Evolutionary conservation across 2,797 vertebrate species (phyloP), one percentile per base, ranked within the genome.

Genomic region (Sebastes baramenuke): DNA sequence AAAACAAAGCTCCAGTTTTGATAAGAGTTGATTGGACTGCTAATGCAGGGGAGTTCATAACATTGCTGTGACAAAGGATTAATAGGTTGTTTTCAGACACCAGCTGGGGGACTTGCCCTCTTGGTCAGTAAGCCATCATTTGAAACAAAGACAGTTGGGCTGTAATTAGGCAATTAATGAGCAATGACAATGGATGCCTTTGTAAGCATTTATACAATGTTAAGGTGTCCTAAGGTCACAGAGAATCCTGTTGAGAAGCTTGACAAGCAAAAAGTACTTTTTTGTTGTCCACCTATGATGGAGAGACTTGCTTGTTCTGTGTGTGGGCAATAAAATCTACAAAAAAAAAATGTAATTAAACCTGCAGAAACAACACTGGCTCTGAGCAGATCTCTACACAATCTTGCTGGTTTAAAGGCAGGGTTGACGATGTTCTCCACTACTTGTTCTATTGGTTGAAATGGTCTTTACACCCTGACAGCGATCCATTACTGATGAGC

Each of bases 141-240:
- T 82, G 77, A 92, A 94, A 94, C 83, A 86, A 90, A 87, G 87
- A 89, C 94, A 95, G 92, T 95, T 93, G 90, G 94, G 78, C 87
- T 79, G 91, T 87, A 94, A 96, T 95, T 94, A 95, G 86, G 91
- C 80, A 93, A 93, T 89, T 95, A 95, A 95, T 95, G 94, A 95
- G 86, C 92, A 94, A 93, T 94, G 90, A 93, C 92, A 94, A 92
- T 78, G 20, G 72, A 86, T 83, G 83, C 80, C 59, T 92, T 85
- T 84, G 76, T 70, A 77, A 86, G 81, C 78, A 76, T 90, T 90
- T 86, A 80, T 49, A 66, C 67, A 82, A 82, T 83, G 79, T 82
- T 86, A 67, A 76, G 61, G 29, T 75, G 67, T 65, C 69, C 77
- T 67, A 8, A 69, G 73, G 72, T 89, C 72, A 91, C 70, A 83